These are phyloP conservation scores for Mesochorus sp. DNA, from an alignment of 2,888 invertebrate genomes.

Conservation along the genomic window DNA sequence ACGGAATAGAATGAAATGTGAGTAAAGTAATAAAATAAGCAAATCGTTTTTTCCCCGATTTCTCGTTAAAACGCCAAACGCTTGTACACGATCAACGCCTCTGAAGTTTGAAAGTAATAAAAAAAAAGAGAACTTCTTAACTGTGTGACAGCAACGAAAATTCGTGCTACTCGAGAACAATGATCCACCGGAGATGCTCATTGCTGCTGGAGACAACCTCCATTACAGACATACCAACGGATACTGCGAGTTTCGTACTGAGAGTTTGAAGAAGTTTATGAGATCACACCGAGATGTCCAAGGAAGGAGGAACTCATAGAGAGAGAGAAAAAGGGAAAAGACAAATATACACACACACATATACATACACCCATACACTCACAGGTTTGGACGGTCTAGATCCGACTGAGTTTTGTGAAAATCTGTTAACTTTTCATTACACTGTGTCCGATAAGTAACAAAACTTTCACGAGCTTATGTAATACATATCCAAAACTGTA, in stretches of 20 bases:
- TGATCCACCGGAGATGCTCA: constrained; percentile 17
- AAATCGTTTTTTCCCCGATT: not conserved
- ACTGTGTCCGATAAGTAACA: constrained; percentile 32
- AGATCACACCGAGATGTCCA: constrained; percentile 34
- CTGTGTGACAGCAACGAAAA: constrained; percentile 6
- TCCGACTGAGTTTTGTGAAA: constrained; percentile 35
- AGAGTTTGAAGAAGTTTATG: constrained; percentile 56
- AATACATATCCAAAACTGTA: constrained; percentile 1
- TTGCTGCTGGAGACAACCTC: constrained; percentile 35
- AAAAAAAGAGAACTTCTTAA: constrained; percentile 25
- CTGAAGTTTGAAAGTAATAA: constrained; percentile 13
- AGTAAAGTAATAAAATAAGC: not conserved
- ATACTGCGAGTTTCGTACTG: constrained; percentile 27
- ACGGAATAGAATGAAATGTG: not conserved
- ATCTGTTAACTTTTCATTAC: constrained; percentile 27
- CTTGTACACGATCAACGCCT: not conserved
- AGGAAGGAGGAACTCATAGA: not conserved
- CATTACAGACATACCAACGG: constrained; percentile 21
- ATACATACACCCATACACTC: too few relatives aligned
- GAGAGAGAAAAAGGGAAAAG: not conserved
- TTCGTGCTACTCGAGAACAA: constrained; percentile 34
- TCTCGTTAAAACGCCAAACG: constrained; percentile 33
- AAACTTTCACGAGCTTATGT: constrained; percentile 37
- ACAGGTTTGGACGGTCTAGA: constrained; percentile 38
- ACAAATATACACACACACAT: constrained; percentile 5